Evolutionary conservation across 2,113 vertebrate genomes (phyloP), one percentile per base, ranked within the genome.

Genomic region (Hemiprocne comata): DNA sequence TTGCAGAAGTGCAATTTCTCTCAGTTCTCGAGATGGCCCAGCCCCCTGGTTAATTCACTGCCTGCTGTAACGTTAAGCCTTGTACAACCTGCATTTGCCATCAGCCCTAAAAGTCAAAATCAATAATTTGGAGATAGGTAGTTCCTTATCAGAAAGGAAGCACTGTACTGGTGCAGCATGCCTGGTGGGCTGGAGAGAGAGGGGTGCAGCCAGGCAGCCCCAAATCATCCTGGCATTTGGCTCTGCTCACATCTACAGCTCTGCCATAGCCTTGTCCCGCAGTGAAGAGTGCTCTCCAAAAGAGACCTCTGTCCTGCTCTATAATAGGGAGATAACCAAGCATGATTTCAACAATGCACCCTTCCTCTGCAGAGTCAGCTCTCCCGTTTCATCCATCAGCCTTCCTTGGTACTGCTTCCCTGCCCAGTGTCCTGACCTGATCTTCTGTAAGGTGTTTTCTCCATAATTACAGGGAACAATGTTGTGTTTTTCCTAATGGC

Each of bases 71-170:
- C 60, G 33, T 90, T 85, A 93, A 89, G 38, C 70, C 90, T 85
- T 3, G 6, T 90, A 81, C 81, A 96, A 89, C 48, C 70, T 82
- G 40, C 21, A 42, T 92, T 92, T 93, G 57, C 76, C 61, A 24
- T 91, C 62, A 77, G 55, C 55, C 51, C 50, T 74, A 57, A 24
- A 94, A 94, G 93, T 93, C 69, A 90, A 94, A 42, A 91, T 95
- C 90, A 83, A 19, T 97, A 91, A 82, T 80, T 91, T 66, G 88
- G 89, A 79, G 89, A 89, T 61, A 31, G 71, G 67, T 74, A 74
- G 69, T 61, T 94, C 46, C 50, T 92, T 87, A 74, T 73, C 82
- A 78, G 85, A 29, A n/a, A 93, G 58, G 90, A 96, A 78, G 42
- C 10, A 6, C 60, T 3, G 0, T 78, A 66, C 61, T 87, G 51